phyloP scores from a whole-genome alignment of 2,113 vertebrate genomes.

The Rhipidura dahli region DNA sequence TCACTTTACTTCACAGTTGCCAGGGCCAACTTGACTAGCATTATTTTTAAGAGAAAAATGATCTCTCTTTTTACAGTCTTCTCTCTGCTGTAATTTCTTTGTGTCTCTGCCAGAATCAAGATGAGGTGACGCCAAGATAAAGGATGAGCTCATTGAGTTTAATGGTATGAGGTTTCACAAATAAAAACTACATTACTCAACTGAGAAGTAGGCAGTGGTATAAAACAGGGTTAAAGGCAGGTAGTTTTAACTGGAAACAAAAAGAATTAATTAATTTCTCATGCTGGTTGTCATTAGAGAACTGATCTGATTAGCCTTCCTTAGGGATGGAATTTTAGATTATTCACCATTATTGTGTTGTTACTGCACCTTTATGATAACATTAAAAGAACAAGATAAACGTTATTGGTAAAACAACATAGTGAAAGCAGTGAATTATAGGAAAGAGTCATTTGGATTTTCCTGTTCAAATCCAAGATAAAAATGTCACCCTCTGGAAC shows the following conservation, averaged over 20 bases:
- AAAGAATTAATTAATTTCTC: background rate
- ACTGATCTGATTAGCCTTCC: background rate
- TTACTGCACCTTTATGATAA: background rate
- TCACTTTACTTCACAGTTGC: conserved; percentile 23
- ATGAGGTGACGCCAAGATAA: conserved; percentile 49
- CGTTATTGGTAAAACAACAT: background rate
- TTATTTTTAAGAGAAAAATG: conserved; percentile 72
- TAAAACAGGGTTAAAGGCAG: background rate
- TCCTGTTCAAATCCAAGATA: background rate
- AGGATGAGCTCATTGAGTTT: conserved; percentile 65
- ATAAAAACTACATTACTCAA: background rate
- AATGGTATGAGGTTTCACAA: conserved; percentile 40
- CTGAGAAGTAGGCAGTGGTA: background rate
- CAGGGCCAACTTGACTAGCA: background rate
- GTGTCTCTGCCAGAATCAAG: conserved; percentile 37
- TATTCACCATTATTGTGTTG: conserved; percentile 28
- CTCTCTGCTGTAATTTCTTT: conserved; percentile 57
- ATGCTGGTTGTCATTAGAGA: background rate
- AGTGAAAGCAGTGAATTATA: background rate
- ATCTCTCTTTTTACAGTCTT: conserved; percentile 57
- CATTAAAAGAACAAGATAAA: background rate
- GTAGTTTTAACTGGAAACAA: background rate
- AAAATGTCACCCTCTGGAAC: background rate
- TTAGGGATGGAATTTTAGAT: conserved; percentile 33
- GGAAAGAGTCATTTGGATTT: background rate